Percentiles rank a stretch among this genome's conserved stretches.
phyloP scores from a whole-genome alignment of 2,797 vertebrate genomes.

The Neolamprologus multifasciatus region DNA sequence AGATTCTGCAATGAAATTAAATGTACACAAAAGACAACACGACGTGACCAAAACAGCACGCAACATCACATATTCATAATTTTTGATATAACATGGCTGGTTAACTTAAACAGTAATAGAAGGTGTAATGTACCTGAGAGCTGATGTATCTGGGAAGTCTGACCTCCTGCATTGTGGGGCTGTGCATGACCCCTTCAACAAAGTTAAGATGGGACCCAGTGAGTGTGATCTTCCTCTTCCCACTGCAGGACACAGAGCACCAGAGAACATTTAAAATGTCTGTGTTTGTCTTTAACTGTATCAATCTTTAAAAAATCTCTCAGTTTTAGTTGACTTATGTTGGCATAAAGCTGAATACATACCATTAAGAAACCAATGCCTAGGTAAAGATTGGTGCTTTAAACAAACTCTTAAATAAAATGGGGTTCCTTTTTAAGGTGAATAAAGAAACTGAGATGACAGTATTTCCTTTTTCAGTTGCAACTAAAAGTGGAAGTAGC shows the following conservation, averaged over 20 bases:
- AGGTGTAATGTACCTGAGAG: neutral
- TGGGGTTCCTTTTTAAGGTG: neutral
- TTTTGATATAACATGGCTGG: neutral
- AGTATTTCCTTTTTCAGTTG: neutral
- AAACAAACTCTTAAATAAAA: neutral
- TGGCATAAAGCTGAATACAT: neutral
- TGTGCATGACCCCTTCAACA: neutral
- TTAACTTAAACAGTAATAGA: neutral
- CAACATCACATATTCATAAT: neutral
- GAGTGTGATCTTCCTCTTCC: neutral
- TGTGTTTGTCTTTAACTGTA: neutral
- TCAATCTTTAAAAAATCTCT: neutral
- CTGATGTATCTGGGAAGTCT: neutral
- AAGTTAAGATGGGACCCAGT: neutral
- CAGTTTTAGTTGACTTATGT: neutral
- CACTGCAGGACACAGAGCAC: neutral
- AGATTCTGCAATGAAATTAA: slow-evolving; percentile 19
- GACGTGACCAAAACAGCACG: fast-evolving
- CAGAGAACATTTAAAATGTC: neutral
- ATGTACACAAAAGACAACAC: neutral
- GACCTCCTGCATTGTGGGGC: neutral
- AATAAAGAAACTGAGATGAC: neutral
- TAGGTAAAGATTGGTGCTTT: neutral
- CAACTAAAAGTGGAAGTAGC: neutral
- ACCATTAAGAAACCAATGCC: neutral